Evolutionary conservation across 2,888 invertebrate genomes (phyloP).

Genomic region (Thumatha senex): DNA sequence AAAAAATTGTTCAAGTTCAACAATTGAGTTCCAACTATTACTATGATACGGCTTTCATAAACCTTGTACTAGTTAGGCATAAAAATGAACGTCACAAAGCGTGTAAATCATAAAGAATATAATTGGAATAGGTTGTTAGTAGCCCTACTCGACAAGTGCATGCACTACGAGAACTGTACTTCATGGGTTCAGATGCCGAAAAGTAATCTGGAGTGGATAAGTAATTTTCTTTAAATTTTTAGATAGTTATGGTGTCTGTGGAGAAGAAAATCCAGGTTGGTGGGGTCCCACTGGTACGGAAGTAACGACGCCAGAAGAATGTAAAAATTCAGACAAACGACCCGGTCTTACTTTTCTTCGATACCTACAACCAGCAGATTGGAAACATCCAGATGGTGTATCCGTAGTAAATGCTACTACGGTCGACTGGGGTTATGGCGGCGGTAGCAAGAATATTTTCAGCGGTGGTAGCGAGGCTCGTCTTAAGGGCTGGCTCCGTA

Average conservation of each 20-base stretch:
- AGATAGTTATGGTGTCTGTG: conserved; percentile 93
- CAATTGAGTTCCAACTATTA: too few species aligned
- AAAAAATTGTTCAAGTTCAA: too few species aligned
- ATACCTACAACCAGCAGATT: conserved; percentile 94
- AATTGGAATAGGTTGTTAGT: too few species aligned
- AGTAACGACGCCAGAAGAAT: conserved; percentile 89
- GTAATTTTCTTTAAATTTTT: conserved; percentile 13
- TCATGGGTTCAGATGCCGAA: too few species aligned
- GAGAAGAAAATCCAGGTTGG: conserved; percentile 94
- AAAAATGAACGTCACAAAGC: too few species aligned
- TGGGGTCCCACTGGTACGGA: conserved; percentile 94
- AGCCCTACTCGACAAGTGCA: too few species aligned
- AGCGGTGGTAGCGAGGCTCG: conserved; percentile 89
- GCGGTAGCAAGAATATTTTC: conserved; percentile 87
- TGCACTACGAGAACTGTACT: too few species aligned
- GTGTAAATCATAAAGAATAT: too few species aligned
- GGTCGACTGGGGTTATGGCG: conserved; percentile 90
- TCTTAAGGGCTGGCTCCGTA: conserved; percentile 91
- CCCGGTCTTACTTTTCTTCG: conserved; percentile 95
- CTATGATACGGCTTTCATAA: too few species aligned
- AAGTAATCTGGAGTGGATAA: too few species aligned
- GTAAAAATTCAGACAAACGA: conserved; percentile 89
- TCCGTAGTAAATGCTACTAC: conserved; percentile 93
- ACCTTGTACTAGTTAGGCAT: too few species aligned
- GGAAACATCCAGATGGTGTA: conserved; percentile 94